Evolutionary conservation across 2,113 vertebrate genomes (phyloP).

Genomic region (Pseudorasbora parva): DNA sequence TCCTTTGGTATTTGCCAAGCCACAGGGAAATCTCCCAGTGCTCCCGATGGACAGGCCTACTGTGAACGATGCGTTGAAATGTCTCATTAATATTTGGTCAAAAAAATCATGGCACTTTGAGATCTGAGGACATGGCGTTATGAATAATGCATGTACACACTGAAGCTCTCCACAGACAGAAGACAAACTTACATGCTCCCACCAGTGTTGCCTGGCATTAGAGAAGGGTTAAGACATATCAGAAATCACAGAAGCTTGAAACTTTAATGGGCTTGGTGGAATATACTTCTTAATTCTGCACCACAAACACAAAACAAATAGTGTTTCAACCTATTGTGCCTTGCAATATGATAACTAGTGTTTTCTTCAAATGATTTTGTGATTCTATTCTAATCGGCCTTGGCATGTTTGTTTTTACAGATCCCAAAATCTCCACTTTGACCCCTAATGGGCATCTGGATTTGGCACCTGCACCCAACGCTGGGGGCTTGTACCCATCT

Average conservation of each 20-base stretch:
- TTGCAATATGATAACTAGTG: constrained; percentile 2
- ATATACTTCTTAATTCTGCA: not conserved
- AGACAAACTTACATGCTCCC: constrained; percentile 22
- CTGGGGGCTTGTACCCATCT: constrained; percentile 79
- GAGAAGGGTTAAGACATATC: not conserved
- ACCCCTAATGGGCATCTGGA: constrained; percentile 97
- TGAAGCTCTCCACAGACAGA: constrained; percentile 39
- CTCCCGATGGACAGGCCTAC: no score
- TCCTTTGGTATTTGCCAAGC: no score
- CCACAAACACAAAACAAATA: constrained; percentile 3
- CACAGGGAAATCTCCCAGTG: no score
- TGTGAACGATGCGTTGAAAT: not conserved
- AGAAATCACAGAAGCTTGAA: constrained; percentile 7
- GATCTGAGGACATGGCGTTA: constrained; percentile 4
- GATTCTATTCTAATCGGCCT: constrained; percentile 3
- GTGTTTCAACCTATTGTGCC: not conserved
- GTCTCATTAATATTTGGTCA: not conserved
- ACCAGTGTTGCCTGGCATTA: constrained; percentile 21
- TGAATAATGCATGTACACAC: constrained; percentile 59
- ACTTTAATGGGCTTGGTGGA: constrained; percentile 21
- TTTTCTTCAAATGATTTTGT: not conserved
- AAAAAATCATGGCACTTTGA: not conserved
- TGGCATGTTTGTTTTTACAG: constrained; percentile 65
- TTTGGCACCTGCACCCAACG: constrained; percentile 73
- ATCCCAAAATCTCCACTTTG: constrained; percentile 90